Evolutionary conservation across 1,140 invertebrate genomes (phyloP).

Genomic region (Elysia chlorotica): DNA sequence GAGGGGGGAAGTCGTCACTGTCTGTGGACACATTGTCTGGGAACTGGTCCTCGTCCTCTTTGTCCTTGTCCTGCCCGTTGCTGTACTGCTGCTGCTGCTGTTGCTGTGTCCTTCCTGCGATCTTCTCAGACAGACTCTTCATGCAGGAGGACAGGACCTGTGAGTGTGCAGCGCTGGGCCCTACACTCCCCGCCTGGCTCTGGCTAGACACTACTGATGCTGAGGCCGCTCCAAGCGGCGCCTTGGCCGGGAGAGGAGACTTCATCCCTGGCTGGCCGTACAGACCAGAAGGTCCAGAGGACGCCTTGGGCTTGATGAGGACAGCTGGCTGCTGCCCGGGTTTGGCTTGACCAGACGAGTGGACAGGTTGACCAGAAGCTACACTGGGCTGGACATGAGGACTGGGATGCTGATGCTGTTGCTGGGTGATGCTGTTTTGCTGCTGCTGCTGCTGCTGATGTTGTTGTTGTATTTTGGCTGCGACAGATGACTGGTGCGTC

Average conservation of each 20-base stretch:
- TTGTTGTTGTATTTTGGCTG: too few species aligned
- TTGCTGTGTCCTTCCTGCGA: too few species aligned
- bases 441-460: background rate
- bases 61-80: constrained; percentile 46
- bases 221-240: too few species aligned
- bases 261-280: too few species aligned
- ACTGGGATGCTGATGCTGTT: background rate
- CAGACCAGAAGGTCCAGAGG: too few species aligned
- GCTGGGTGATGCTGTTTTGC: background rate
- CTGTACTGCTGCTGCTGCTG: too few species aligned
- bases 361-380: background rate
- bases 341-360: background rate
- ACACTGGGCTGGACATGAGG: background rate
- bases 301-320: too few species aligned
- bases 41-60: constrained; percentile 28
- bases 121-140: constrained; percentile 61
- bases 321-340: too few species aligned
- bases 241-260: too few species aligned
- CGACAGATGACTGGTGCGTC: background rate
- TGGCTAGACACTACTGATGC: too few species aligned
- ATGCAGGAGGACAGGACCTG: constrained; percentile 63
- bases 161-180: too few species aligned
- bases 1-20: constrained; percentile 63
- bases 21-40: constrained; percentile 42
- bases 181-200: too few species aligned